These are phyloP conservation scores for Leptopilina boulardi DNA, from an alignment of 1,140 invertebrate species.

Conservation along the genomic window DNA sequence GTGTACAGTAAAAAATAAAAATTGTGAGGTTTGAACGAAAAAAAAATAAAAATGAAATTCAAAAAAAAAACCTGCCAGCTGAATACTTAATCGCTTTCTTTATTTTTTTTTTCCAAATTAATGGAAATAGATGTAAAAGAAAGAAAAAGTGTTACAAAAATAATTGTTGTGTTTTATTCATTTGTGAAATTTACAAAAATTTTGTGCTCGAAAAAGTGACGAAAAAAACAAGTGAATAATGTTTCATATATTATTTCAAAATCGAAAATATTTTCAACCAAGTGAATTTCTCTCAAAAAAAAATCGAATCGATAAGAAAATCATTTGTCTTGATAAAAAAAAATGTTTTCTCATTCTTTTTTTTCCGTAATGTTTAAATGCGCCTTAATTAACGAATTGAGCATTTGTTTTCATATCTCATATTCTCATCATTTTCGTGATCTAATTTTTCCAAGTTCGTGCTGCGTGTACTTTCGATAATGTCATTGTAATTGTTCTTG, in stretches of 20 bases:
- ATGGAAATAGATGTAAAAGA: too few species aligned
- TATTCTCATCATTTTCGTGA: neutral
- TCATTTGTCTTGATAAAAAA: too few species aligned
- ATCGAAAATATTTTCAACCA: too few species aligned
- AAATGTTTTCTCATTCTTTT: too few species aligned
- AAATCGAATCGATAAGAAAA: too few species aligned
- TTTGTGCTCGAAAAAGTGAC: too few species aligned
- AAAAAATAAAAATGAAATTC: neutral
- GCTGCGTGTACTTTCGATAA: conserved; percentile 19
- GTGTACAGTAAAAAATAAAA: neutral
- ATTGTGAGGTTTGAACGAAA: neutral
- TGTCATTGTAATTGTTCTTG: conserved; percentile 28
- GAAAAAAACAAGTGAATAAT: too few species aligned
- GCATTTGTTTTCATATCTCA: neutral
- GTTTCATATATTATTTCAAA: too few species aligned
- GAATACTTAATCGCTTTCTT: neutral
- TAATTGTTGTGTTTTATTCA: too few species aligned
- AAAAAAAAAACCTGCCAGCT: neutral
- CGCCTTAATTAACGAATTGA: neutral
- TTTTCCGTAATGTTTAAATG: neutral
- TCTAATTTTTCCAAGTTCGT: conserved; percentile 2
- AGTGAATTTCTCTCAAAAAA: too few species aligned
- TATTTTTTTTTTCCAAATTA: neutral
- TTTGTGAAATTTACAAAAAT: too few species aligned
- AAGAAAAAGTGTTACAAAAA: too few species aligned